These are phyloP conservation scores for Odontamblyopus lacepedii DNA, from an alignment of 2,797 vertebrate genomes.

Conservation along the genomic window DNA sequence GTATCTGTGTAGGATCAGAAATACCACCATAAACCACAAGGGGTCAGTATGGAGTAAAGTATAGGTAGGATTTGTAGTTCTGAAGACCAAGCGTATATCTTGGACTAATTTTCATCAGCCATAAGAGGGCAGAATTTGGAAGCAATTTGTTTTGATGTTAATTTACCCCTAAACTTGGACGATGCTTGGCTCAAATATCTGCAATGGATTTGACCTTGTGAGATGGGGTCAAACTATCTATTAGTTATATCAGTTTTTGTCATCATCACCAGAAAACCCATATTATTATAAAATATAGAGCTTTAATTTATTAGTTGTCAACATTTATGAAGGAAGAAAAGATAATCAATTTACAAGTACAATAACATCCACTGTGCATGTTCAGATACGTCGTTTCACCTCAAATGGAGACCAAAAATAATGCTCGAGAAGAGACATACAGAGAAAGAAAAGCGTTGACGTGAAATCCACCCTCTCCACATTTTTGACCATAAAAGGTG, in stretches of 20 bases:
- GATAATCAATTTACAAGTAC: constrained; percentile 76
- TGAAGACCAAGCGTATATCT: not conserved
- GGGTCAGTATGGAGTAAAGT: not conserved
- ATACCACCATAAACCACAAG: not conserved
- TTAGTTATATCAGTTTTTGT: not conserved
- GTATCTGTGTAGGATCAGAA: too few relatives aligned
- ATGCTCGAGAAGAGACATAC: constrained; percentile 49
- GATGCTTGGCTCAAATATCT: not conserved
- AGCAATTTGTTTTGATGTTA: not conserved
- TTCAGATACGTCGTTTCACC: constrained; percentile 73
- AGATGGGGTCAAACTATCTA: not conserved
- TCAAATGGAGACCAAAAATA: constrained; percentile 59
- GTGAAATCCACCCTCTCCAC: constrained; percentile 19
- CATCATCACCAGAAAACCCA: constrained; percentile 47
- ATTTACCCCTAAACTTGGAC: not conserved
- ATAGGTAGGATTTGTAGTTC: not conserved
- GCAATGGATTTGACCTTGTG: not conserved
- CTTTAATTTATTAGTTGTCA: constrained; percentile 86
- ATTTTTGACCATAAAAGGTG: constrained; percentile 39
- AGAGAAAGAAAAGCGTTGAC: constrained; percentile 14
- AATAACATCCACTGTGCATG: constrained; percentile 80
- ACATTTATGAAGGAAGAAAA: constrained; percentile 79
- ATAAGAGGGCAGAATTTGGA: not conserved
- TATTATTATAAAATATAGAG: constrained; percentile 89
- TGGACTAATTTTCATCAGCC: not conserved